Percentiles rank a stretch among this genome's conserved stretches.
Conservation (phyloP, 2,888 invertebrate genomes). For the Scelioninae gen. 1 region DNA sequence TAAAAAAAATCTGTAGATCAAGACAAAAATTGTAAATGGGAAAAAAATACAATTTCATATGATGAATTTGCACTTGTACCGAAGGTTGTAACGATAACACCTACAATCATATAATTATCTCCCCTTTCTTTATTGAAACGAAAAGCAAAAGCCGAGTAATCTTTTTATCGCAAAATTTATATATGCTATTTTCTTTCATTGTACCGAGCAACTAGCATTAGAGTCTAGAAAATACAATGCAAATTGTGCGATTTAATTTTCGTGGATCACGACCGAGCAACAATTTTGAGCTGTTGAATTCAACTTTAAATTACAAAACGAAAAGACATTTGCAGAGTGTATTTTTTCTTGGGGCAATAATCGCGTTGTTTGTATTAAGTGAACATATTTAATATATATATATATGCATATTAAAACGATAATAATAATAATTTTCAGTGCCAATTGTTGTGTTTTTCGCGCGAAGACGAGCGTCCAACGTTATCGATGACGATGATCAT, state of each 20-base stretch:
- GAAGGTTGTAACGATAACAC: not conserved
- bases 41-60: constrained; percentile 1
- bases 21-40: not conserved
- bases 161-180: not conserved
- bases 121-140: constrained; percentile 1
- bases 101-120: not conserved
- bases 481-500: constrained; percentile 66
- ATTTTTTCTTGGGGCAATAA: constrained; percentile 47
- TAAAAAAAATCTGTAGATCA: no score
- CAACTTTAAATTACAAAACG: constrained; percentile 25
- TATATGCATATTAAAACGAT: constrained; percentile 46
- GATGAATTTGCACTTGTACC: constrained; percentile 19
- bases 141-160: constrained; percentile 11
- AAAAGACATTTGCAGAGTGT: constrained; percentile 39
- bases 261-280: not conserved
- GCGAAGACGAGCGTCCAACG: constrained; percentile 57
- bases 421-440: constrained; percentile 56
- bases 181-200: not conserved
- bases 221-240: constrained; percentile 11
- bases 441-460: constrained; percentile 65
- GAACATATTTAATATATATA: constrained; percentile 46
- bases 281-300: constrained; percentile 17
- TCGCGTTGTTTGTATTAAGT: constrained; percentile 36
- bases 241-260: constrained; percentile 16
- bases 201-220: constrained; percentile 56